Evolutionary conservation across 2,797 vertebrate species (phyloP).

Genomic region (Neosilurus mollespiculum): DNA sequence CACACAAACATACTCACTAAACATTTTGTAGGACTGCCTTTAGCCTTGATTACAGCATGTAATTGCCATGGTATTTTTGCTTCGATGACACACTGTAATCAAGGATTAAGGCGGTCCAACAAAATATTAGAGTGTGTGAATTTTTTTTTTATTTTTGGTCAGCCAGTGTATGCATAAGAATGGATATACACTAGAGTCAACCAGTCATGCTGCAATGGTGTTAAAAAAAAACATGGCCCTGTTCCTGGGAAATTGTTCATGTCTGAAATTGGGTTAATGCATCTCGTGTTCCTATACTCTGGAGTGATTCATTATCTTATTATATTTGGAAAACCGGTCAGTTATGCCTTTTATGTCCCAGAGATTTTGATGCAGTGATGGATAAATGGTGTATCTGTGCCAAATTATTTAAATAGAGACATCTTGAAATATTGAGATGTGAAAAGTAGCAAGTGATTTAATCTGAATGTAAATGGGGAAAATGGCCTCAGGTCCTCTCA

Average conservation of each 20-base stretch:
- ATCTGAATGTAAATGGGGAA: background rate
- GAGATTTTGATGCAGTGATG: background rate
- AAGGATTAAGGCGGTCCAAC: no score
- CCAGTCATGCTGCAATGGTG: background rate
- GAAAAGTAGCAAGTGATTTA: background rate
- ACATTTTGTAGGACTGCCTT: no score
- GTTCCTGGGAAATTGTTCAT: conserved; percentile 8
- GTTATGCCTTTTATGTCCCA: background rate
- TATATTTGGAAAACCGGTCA: background rate
- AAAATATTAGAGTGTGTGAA: no score
- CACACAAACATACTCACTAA: no score
- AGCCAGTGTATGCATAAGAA: no score
- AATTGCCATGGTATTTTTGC: no score
- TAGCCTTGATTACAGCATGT: no score
- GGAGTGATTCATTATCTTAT: conserved; percentile 3
- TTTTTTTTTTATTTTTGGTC: no score
- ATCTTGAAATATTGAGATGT: background rate
- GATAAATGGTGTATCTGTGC: background rate
- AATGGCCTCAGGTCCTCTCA: background rate
- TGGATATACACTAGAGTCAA: no score
- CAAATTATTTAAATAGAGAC: background rate
- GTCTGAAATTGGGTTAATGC: conserved; percentile 17
- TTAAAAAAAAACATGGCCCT: conserved; percentile 2
- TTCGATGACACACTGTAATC: no score
- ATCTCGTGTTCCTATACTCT: background rate